Evolutionary conservation across 1,140 invertebrate genomes (phyloP).

Genomic region (Penaeus vannamei): DNA sequence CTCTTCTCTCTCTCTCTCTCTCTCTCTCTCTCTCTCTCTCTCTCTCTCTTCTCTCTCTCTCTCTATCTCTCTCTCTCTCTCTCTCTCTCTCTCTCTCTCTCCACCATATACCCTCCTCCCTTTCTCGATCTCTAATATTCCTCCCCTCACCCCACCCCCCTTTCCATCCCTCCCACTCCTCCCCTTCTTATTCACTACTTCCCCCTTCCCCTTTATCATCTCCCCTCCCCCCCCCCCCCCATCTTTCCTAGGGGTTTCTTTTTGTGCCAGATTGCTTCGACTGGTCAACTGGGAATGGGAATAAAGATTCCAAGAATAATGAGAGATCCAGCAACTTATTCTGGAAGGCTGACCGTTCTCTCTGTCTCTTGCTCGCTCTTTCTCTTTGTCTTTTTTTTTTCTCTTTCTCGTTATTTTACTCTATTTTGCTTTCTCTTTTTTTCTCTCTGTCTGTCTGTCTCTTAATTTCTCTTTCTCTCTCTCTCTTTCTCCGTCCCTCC

Average conservation of each 20-base stretch:
- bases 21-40: constrained; percentile 40
- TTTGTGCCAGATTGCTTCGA: too few species aligned
- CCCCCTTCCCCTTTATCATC: neutral
- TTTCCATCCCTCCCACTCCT: neutral
- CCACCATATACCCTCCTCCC: neutral
- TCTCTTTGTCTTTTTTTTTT: neutral
- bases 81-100: constrained; percentile 6
- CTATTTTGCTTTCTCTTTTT: too few species aligned
- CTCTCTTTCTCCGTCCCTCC: neutral
- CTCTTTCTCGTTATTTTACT: neutral
- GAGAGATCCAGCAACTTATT: neutral
- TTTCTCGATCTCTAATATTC: neutral
- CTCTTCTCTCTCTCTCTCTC: constrained; percentile 11
- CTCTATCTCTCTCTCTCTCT: neutral
- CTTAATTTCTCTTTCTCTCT: too few species aligned
- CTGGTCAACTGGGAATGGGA: too few species aligned
- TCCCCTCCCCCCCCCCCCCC: too few species aligned
- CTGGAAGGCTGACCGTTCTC: constrained; percentile 23
- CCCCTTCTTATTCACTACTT: constrained; percentile 3
- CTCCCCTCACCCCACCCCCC: neutral
- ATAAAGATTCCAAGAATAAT: too few species aligned
- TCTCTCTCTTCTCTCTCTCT: constrained; percentile 25
- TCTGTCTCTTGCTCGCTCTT: constrained; percentile 7
- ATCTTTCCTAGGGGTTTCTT: too few species aligned
- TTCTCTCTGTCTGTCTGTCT: neutral